Evolutionary conservation across 1,140 invertebrate genomes (phyloP).

Genomic region (Teleopsis dalmanni): DNA sequence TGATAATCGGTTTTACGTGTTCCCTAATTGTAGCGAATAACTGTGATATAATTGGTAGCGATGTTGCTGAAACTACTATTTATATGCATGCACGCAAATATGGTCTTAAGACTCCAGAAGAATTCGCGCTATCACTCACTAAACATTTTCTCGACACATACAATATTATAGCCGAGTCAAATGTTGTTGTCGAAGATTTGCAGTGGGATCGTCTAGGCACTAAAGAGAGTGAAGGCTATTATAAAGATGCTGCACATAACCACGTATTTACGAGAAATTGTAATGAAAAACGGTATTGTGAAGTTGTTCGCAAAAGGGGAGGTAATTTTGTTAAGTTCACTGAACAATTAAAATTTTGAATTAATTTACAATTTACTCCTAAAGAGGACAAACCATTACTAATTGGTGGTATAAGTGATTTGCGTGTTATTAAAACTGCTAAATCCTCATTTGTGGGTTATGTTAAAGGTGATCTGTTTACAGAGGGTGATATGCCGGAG

Average conservation of each 20-base stretch:
- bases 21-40: not conserved
- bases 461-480: conserved; percentile 2
- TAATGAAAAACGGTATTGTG: conserved; percentile 1
- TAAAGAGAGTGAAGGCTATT: conserved; percentile 2
- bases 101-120: conserved; percentile 3
- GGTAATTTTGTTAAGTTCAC: not conserved
- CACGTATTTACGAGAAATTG: conserved; percentile 2
- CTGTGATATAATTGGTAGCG: conserved; percentile 8
- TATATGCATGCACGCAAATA: conserved; percentile 6
- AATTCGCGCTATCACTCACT: conserved; percentile 5
- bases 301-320: conserved; percentile 4
- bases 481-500: conserved; percentile 6
- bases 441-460: conserved; percentile 6
- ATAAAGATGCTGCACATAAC: conserved; percentile 1
- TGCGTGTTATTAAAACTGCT: conserved; percentile 6
- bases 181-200: conserved; percentile 5
- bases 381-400: conserved; percentile 1
- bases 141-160: conserved; percentile 7
- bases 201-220: conserved; percentile 8
- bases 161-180: not conserved
- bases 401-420: conserved; percentile 1
- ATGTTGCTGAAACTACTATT: conserved; percentile 2
- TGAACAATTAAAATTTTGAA: not conserved
- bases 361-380: not conserved
- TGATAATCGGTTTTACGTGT: not conserved